Conservation (phyloP, 1,140 invertebrate species). For the Atta texana region DNA sequence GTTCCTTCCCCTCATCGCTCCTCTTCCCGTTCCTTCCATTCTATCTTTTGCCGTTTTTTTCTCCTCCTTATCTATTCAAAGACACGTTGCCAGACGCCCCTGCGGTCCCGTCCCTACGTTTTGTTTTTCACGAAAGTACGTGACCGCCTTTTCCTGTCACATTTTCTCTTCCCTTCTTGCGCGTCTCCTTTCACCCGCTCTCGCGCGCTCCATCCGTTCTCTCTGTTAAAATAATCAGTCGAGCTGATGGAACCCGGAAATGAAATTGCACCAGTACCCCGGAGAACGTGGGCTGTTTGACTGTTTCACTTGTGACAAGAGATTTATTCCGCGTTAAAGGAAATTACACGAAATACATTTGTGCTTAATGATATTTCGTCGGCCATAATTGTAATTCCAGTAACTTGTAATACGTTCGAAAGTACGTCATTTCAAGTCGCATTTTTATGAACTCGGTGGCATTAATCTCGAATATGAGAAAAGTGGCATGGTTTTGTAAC, state of each 20-base stretch:
- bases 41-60: conserved; percentile 19
- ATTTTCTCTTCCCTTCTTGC: background rate
- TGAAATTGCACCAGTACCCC: conserved; percentile 29
- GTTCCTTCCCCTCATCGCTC: background rate
- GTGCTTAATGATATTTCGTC: background rate
- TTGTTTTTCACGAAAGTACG: conserved; percentile 49
- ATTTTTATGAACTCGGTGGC: background rate
- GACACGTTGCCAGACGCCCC: conserved; percentile 39
- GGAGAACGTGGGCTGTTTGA: conserved; percentile 16
- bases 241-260: conserved; percentile 32
- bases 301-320: background rate
- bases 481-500: conserved; percentile 4
- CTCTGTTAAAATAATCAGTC: conserved; percentile 53
- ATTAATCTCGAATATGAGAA: conserved; percentile 3
- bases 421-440: background rate
- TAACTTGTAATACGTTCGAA: background rate
- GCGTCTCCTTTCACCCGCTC: background rate
- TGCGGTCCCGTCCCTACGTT: conserved; percentile 30
- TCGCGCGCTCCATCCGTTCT: background rate
- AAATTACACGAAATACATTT: conserved; percentile 13
- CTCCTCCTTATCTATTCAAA: conserved; percentile 4
- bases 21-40: background rate
- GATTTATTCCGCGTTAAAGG: conserved; percentile 15
- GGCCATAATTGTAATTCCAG: background rate
- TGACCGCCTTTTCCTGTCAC: conserved; percentile 54